Conservation (phyloP, 1,140 invertebrate genomes). For the Oscheius sp. region DNA sequence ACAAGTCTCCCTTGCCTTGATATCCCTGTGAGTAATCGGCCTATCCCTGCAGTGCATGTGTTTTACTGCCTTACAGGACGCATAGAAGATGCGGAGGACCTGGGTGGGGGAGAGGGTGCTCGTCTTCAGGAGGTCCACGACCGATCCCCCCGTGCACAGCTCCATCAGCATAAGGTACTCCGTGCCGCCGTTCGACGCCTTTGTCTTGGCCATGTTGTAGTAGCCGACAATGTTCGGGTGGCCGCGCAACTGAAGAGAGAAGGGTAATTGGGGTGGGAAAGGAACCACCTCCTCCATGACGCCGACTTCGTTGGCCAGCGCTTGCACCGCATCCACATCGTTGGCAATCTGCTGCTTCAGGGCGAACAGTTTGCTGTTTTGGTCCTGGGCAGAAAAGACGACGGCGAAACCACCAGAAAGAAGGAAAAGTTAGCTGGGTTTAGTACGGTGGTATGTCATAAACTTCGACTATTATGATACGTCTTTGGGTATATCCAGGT, state of each 20-base stretch:
- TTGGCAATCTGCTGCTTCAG: conserved; percentile 52
- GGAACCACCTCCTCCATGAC: conserved; percentile 5
- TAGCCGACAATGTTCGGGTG: conserved; percentile 50
- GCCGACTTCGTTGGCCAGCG: conserved; percentile 44
- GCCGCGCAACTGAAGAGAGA: conserved; percentile 48
- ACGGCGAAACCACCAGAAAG: conserved; percentile 55
- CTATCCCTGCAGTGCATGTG: conserved; percentile 87
- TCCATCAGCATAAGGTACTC: conserved; percentile 56
- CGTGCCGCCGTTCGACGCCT: conserved; percentile 25
- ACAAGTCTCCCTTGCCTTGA: conserved; percentile 69
- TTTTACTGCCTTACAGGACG: conserved; percentile 81
- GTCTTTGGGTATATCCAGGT: no score
- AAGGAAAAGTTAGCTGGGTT: background rate
- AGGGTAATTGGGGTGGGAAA: background rate
- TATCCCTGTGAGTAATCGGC: conserved; percentile 86
- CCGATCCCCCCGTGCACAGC: conserved; percentile 53
- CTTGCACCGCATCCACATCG: conserved; percentile 45
- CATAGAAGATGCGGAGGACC: conserved; percentile 85
- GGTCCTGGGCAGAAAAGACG: conserved; percentile 53
- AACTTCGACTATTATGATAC: conserved; percentile 17
- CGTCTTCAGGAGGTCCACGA: conserved; percentile 48
- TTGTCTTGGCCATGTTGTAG: conserved; percentile 29
- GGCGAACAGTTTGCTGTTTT: conserved; percentile 51
- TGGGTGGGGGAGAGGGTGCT: conserved; percentile 43
- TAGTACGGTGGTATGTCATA: conserved; percentile 4